These are phyloP conservation scores for Zaprionus inermis DNA, from an alignment of 1,140 invertebrate species.

Conservation along the genomic window DNA sequence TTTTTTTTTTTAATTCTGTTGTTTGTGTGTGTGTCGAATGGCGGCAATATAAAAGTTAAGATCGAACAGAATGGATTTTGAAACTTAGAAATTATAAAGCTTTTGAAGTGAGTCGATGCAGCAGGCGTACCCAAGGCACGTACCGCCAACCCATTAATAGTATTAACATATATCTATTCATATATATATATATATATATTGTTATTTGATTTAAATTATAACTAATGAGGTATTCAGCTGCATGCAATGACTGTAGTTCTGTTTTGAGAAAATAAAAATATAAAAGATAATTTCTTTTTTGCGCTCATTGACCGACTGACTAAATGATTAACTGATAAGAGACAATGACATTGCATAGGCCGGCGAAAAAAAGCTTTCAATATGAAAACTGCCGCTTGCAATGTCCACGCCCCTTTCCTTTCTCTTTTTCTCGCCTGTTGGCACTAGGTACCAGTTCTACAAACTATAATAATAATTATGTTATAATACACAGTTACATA, in stretches of 20 bases:
- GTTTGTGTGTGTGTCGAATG: slow-evolving; percentile 34
- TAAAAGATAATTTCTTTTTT: slow-evolving; percentile 28
- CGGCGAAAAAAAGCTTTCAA: slow-evolving; percentile 64
- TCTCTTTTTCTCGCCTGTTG: slow-evolving; percentile 1
- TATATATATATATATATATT: slow-evolving; percentile 4
- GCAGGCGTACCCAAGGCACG: slow-evolving; percentile 17
- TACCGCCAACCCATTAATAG: slow-evolving; percentile 3
- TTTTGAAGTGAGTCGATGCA: slow-evolving; percentile 33
- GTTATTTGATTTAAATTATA: slow-evolving; percentile 66
- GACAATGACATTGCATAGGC: slow-evolving; percentile 51
- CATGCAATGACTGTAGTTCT: slow-evolving; percentile 65
- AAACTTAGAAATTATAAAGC: slow-evolving; percentile 56
- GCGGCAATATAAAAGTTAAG: slow-evolving; percentile 41
- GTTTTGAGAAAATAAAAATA: slow-evolving; percentile 53
- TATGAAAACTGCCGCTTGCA: slow-evolving; percentile 72
- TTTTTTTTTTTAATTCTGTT: slow-evolving; percentile 4
- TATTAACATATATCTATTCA: slow-evolving; percentile 12
- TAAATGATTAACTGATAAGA: background rate
- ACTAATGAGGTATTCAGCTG: slow-evolving; percentile 82
- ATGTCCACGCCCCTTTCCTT: background rate
- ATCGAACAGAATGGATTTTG: slow-evolving; percentile 14
- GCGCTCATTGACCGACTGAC: slow-evolving; percentile 42
- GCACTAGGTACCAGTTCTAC: slow-evolving; percentile 62
- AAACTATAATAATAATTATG: slow-evolving; percentile 51
- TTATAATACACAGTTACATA: slow-evolving; percentile 56